Conservation (phyloP, 2,797 vertebrate genomes). For the Eulemur mongoz region DNA sequence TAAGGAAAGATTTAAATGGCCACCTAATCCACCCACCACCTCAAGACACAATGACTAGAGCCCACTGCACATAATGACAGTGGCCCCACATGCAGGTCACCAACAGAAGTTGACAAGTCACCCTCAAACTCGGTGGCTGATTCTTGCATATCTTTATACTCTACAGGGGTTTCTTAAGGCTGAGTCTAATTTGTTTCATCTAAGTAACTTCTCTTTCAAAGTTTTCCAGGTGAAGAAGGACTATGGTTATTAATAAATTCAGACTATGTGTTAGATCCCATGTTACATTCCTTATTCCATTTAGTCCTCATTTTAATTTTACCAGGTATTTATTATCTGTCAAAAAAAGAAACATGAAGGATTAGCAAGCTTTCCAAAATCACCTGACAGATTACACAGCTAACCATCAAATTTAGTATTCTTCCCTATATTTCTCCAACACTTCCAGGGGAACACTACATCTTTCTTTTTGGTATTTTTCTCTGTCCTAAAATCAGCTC, state of each 20-base stretch:
- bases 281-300: not conserved
- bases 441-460: not conserved
- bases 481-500: not conserved
- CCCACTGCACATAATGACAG: not conserved
- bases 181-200: not conserved
- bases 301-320: not conserved
- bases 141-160: not conserved
- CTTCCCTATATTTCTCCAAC: not conserved
- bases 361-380: not conserved
- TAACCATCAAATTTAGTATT: not conserved
- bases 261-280: not conserved
- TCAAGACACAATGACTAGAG: not conserved
- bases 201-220: not conserved
- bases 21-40: too few relatives aligned
- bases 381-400: not conserved
- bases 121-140: not conserved
- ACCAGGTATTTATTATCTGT: not conserved
- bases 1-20: not conserved
- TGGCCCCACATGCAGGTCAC: not conserved
- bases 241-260: not conserved
- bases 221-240: not conserved
- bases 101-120: not conserved
- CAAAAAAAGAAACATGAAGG: not conserved
- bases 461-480: not conserved
- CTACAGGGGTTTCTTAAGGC: not conserved